These are phyloP conservation scores for Fragum fragum DNA, from an alignment of 2,888 invertebrate genomes.

Conservation along the genomic window DNA sequence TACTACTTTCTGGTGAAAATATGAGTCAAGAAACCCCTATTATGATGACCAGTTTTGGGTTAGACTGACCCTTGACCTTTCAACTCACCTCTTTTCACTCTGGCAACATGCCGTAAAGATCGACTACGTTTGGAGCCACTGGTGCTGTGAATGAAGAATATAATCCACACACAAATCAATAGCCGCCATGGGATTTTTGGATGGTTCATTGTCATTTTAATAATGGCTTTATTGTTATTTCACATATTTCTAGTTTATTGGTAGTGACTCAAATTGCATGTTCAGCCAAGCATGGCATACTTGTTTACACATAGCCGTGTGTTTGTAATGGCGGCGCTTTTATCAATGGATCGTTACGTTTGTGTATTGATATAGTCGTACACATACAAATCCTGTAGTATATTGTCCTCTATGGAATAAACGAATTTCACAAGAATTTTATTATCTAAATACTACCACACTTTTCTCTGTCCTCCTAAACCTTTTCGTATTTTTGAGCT, in stretches of 20 bases:
- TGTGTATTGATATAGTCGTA: neutral
- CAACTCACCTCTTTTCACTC: slow-evolving; percentile 25
- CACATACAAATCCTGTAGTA: too few relatives aligned
- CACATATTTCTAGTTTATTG: slow-evolving; percentile 24
- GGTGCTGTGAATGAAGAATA: neutral
- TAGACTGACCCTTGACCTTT: slow-evolving; percentile 24
- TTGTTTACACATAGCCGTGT: slow-evolving; percentile 43
- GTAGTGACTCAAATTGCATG: slow-evolving; percentile 24
- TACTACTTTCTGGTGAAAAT: too few relatives aligned
- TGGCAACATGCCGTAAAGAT: slow-evolving; percentile 7
- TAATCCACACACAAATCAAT: slow-evolving; percentile 2
- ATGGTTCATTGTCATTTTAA: slow-evolving; percentile 19
- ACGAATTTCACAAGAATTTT: too few relatives aligned
- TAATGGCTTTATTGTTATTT: neutral
- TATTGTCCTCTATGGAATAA: too few relatives aligned
- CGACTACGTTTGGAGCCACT: slow-evolving; percentile 9
- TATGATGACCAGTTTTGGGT: too few relatives aligned
- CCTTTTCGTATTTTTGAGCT: too few relatives aligned
- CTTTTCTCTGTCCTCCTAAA: too few relatives aligned
- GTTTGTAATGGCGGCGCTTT: slow-evolving; percentile 54
- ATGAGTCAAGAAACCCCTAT: too few relatives aligned
- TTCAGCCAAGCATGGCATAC: slow-evolving; percentile 28
- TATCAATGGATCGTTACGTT: slow-evolving; percentile 52
- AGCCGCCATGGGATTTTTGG: neutral
- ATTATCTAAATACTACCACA: too few relatives aligned